Base-by-base conservation (phyloP, 2,888 invertebrate species). In the Andrena camellia region DNA sequence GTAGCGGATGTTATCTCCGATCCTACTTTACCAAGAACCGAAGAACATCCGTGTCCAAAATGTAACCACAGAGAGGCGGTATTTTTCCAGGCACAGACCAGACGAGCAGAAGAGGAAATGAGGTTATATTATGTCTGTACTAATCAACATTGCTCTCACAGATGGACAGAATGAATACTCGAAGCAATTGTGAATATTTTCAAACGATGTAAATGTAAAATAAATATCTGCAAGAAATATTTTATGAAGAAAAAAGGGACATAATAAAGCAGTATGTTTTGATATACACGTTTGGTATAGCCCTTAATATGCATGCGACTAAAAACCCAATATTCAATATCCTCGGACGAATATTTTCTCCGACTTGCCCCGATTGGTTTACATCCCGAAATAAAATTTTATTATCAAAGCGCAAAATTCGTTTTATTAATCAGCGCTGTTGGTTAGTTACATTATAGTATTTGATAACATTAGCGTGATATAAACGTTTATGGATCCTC, bases 41-140 rank as follows among this genome's bases (percentile, higher is more conserved):
- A 99, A 94, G 99, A 99, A 91, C 99, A 99, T 94, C 98, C 98
- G 77, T 99, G 99, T 94, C 99, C 99, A 0, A 98, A 98, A 93
- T 99, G 99, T 94, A 96, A 96, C 84, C 97, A 99, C 94, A 96
- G 97, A 82, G 99, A 99, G 94, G 99, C 99, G 0, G 99, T 99
- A 6, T 99, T 99, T 95, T 99, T 99, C 95, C 98, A 99, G 95
- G 99, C 99, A 0, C 99, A 99, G 94, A 99, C 99, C 0, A 95
- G 98, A 84, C 96, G 99, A 90, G 99, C 99, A 92, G 99, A 99
- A 96, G 99, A 99, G 93, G 99, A 99, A 94, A 99, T 99, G 99
- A 96, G 99, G 94, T 95, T 99, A 60, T 99, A 99, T 94, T 99
- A 99, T 92, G 99, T 99, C 2, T 99, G 99, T 93, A 99, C 99